Percentiles rank a stretch among this genome's conserved stretches.
These are phyloP conservation scores for Atractosteus spatula DNA, from an alignment of 2,113 vertebrate genomes.

Conservation along the genomic window DNA sequence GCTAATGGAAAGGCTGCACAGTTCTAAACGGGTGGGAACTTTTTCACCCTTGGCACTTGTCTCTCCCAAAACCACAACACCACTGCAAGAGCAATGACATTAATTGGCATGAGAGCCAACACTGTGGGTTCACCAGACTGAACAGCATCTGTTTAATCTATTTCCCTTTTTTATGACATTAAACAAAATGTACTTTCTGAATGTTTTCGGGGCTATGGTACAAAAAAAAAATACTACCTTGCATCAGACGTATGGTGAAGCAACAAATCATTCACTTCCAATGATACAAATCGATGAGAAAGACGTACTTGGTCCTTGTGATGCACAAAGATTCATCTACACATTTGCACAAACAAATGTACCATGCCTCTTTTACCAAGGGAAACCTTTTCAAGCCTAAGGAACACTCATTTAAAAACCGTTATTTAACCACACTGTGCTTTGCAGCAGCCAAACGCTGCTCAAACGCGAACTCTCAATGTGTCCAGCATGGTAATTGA, in stretches of 20 bases:
- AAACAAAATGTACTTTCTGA: too few relatives aligned
- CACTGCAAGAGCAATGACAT: neutral
- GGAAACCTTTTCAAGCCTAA: neutral
- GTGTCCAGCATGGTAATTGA: conserved; percentile 36
- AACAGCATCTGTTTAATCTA: too few relatives aligned
- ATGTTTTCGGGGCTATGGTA: neutral
- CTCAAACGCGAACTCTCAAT: neutral
- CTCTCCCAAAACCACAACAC: neutral
- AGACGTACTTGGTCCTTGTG: conserved; percentile 9
- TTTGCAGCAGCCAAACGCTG: conserved; percentile 6
- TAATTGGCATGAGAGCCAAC: neutral
- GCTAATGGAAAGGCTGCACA: neutral
- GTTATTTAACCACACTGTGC: conserved; percentile 6
- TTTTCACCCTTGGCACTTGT: neutral
- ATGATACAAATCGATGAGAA: too few relatives aligned
- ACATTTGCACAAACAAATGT: conserved; percentile 33
- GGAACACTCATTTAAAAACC: conserved; percentile 12
- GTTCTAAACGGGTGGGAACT: neutral
- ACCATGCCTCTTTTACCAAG: conserved; percentile 11
- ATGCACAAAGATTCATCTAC: conserved; percentile 29
- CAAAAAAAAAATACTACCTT: neutral
- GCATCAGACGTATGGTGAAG: too few relatives aligned
- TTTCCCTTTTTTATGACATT: too few relatives aligned
- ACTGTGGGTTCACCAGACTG: neutral
- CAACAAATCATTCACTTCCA: too few relatives aligned